These are phyloP conservation scores for Melitaea cinxia DNA, from an alignment of 1,140 invertebrate genomes.

Conservation along the genomic window DNA sequence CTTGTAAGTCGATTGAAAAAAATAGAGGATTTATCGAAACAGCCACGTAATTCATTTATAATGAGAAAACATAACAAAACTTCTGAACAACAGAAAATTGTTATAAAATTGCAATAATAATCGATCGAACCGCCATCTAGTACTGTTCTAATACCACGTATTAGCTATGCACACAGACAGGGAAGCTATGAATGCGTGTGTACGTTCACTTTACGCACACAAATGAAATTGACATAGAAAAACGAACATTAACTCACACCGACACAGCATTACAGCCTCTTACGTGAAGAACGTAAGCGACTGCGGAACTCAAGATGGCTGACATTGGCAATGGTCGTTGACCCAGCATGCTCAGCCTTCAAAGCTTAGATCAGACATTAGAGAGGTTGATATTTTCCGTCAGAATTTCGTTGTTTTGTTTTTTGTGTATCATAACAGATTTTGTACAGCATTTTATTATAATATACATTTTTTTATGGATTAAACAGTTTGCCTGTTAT, in stretches of 20 bases:
- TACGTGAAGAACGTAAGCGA: constrained; percentile 79
- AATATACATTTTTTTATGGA: neutral
- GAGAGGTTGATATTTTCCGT: constrained; percentile 75
- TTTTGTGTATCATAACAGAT: constrained; percentile 7
- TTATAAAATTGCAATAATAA: constrained; percentile 39
- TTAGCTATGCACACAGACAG: constrained; percentile 49
- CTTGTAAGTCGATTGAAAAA: neutral
- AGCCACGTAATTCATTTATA: constrained; percentile 13
- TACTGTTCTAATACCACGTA: constrained; percentile 47
- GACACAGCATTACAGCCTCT: constrained; percentile 72
- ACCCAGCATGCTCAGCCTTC: constrained; percentile 75
- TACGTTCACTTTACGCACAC: constrained; percentile 68
- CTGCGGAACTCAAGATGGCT: constrained; percentile 80
- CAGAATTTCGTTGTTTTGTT: constrained; percentile 26
- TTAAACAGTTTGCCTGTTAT: constrained; percentile 2
- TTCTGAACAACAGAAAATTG: constrained; percentile 32
- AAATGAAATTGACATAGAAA: constrained; percentile 63
- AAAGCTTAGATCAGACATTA: constrained; percentile 79
- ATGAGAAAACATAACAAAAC: constrained; percentile 32
- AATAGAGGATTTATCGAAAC: neutral
- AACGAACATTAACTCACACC: constrained; percentile 77
- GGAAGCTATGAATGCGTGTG: constrained; percentile 45
- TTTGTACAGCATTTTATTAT: neutral
- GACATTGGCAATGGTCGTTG: constrained; percentile 80
- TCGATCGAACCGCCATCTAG: constrained; percentile 57